phyloP scores from a whole-genome alignment of 2,888 invertebrate genomes.

The Gasteruption jaculator region DNA sequence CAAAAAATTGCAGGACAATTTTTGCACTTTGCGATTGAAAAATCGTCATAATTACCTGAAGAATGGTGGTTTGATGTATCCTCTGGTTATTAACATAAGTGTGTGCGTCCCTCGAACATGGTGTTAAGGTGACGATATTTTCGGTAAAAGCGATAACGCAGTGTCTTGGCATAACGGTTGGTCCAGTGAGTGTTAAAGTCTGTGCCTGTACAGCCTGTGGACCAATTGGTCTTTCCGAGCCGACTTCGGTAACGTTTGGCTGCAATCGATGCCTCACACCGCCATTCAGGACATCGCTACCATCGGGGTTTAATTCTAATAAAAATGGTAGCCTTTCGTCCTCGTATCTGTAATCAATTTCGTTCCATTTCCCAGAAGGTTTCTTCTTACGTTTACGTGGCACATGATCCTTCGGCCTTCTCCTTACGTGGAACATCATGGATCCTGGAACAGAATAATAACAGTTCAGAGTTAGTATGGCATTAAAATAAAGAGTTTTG shows the following conservation, averaged over 20 bases:
- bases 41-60: no score
- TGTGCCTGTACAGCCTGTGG: slow-evolving; percentile 50
- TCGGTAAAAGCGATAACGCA: slow-evolving; percentile 90
- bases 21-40: no score
- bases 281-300: slow-evolving; percentile 51
- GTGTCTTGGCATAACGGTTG: slow-evolving; percentile 90
- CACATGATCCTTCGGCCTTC: slow-evolving; percentile 86
- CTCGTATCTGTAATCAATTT: slow-evolving; percentile 53
- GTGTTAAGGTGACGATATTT: slow-evolving; percentile 91
- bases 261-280: slow-evolving; percentile 56
- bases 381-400: slow-evolving; percentile 85
- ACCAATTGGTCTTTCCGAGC: slow-evolving; percentile 71
- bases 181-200: slow-evolving; percentile 74
- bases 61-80: slow-evolving; percentile 86
- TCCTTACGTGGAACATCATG: slow-evolving; percentile 94
- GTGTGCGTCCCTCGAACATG: slow-evolving; percentile 88
- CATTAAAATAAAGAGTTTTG: no score
- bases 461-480: no score
- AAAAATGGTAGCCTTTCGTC: slow-evolving; percentile 63
- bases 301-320: slow-evolving; percentile 78
- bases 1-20: no score
- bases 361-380: slow-evolving; percentile 60
- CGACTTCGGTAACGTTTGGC: slow-evolving; percentile 66
- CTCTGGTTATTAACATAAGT: slow-evolving; percentile 92
- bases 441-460: slow-evolving; percentile 62